Conservation (phyloP, 2,113 vertebrate genomes). For the Sterrhoptilus dennistouni region DNA sequence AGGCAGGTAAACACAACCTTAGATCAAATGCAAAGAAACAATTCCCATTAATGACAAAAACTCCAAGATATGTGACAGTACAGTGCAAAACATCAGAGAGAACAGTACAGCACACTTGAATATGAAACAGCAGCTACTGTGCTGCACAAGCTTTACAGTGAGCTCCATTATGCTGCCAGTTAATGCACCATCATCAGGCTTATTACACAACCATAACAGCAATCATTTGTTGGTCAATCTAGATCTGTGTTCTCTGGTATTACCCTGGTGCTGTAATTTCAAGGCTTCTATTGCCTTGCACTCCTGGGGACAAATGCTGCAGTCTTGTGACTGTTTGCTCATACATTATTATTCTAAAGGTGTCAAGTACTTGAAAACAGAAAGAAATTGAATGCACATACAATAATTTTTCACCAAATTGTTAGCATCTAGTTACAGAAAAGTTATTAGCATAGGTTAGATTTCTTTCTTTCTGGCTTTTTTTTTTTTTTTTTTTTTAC, state of each 20-base stretch:
- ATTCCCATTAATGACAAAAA: background rate
- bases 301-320: background rate
- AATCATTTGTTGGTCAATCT: background rate
- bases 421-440: background rate
- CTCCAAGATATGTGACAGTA: background rate
- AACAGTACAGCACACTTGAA: background rate
- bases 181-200: background rate
- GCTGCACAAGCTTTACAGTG: background rate
- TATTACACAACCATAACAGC: background rate
- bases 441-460: background rate
- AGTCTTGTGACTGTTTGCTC: background rate
- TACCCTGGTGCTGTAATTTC: background rate
- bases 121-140: background rate
- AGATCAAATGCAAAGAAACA: background rate
- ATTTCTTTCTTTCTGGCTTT: background rate
- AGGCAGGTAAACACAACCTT: background rate
- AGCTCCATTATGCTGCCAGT: background rate
- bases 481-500: no score
- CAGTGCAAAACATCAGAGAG: background rate
- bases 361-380: background rate
- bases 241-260: background rate
- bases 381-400: background rate
- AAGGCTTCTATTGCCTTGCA: background rate
- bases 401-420: background rate
- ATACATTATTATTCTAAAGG: background rate